phyloP scores from a whole-genome alignment of 1,140 invertebrate species.

The Cataglyphis hispanica region DNA sequence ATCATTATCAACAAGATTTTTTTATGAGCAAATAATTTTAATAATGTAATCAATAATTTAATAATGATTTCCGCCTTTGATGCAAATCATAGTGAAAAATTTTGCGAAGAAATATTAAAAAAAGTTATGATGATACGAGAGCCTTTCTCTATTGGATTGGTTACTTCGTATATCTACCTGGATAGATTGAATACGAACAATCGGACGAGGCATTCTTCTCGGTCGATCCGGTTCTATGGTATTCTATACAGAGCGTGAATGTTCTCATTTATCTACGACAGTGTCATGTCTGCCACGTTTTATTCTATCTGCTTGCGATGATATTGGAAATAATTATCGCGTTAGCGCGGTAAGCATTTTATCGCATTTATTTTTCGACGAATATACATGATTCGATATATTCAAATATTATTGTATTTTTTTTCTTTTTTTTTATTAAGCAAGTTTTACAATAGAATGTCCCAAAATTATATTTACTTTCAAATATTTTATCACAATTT shows the following conservation, averaged over 20 bases:
- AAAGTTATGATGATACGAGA: neutral
- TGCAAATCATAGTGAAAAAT: neutral
- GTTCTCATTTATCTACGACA: slow-evolving; percentile 17
- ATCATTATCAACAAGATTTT: neutral
- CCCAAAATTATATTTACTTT: neutral
- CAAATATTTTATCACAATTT: neutral
- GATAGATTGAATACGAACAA: slow-evolving; percentile 2
- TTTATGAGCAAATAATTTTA: no score
- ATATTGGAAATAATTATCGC: slow-evolving; percentile 48
- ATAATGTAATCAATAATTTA: neutral
- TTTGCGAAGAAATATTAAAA: neutral
- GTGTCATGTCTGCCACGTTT: slow-evolving; percentile 8
- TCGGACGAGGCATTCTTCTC: slow-evolving; percentile 19
- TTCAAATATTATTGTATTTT: neutral
- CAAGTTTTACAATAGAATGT: neutral
- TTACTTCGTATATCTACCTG: neutral
- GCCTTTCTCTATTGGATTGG: neutral
- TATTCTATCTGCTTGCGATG: neutral
- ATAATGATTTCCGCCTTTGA: neutral
- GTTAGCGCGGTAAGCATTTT: neutral
- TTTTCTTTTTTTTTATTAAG: neutral
- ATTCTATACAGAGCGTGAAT: slow-evolving; percentile 8
- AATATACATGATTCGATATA: neutral
- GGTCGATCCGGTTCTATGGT: slow-evolving; percentile 14
- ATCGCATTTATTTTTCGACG: neutral